Evolutionary conservation across 2,113 vertebrate genomes (phyloP), one percentile per base, ranked within the genome.

Genomic region (Galemys pyrenaicus): DNA sequence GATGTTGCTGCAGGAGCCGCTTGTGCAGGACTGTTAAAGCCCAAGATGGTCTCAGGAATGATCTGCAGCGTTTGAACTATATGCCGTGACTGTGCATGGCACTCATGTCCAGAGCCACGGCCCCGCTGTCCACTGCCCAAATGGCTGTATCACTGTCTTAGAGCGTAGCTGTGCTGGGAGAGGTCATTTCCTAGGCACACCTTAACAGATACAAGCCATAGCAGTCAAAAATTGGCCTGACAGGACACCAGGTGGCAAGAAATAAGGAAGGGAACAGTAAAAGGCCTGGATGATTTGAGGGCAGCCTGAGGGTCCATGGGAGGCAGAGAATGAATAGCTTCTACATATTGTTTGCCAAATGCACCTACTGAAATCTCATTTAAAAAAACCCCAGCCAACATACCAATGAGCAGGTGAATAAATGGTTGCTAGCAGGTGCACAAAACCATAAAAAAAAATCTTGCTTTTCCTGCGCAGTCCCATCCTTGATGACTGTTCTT

Each of bases 391-490:
- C 30, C 77, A 94, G 62, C 84, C 94, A 96, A 94, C 85, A 92
- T 39, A 86, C 74, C 86, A 96, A 96, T 85, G 56, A 94, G 70
- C 77, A 96, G 92, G 87, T 96, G 81, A 97, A 84, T 92, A 95
- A 93, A n/a, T 74, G 51, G 64, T 95, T 95, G 91, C 85, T 96
- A 91, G 62, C 95, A 95, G 96, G 94, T 96, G 85, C 58, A 95
- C 51, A 92, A 78, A 96, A 22, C 41, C 56, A 65, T 94, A 22
- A n/a, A 41, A 92, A 71, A 79, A 88, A 54, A 39, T 41, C 71
- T 70, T 46, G 68, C 41, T 92, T 94, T 96, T 75, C 64, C 65
- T 83, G 51, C 68, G 35, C 8, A 89, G 75, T 60, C 46, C n/a
- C 64, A 84, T 87, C 67, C 67, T 78, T 84, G 78, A 94, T 92